Evolutionary conservation across 2,797 vertebrate species (phyloP).

Genomic region (Parambassis ranga): DNA sequence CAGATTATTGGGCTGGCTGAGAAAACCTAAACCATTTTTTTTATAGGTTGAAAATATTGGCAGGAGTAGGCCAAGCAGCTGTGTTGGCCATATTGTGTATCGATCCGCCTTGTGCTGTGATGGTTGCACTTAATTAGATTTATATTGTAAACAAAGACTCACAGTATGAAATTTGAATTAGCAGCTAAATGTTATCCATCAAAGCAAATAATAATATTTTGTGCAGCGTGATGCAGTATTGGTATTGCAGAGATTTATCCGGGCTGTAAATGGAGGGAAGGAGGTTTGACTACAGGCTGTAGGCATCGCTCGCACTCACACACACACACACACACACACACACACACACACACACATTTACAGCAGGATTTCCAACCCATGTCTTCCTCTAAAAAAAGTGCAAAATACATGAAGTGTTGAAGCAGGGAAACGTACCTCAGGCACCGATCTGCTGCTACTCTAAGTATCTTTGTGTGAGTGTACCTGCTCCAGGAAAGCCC

Average conservation of each 20-base stretch:
- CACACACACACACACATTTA: slow-evolving; percentile 13
- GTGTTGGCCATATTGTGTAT: slow-evolving; percentile 87
- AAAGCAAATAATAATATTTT: slow-evolving; percentile 75
- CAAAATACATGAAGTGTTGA: slow-evolving; percentile 13
- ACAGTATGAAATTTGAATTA: slow-evolving; percentile 81
- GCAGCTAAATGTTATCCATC: slow-evolving; percentile 81
- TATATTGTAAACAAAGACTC: slow-evolving; percentile 88
- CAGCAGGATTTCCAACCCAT: slow-evolving; percentile 12
- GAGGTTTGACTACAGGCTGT: slow-evolving; percentile 50
- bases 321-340: slow-evolving; percentile 8
- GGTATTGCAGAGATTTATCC: slow-evolving; percentile 74
- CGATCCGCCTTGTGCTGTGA: slow-evolving; percentile 79
- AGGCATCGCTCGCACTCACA: slow-evolving; percentile 14
- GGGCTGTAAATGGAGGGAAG: slow-evolving; percentile 52
- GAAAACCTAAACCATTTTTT: slow-evolving; percentile 72
- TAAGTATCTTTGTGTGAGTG: too few species aligned
- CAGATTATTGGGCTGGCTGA: slow-evolving; percentile 76
- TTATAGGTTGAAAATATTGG: slow-evolving; percentile 83
- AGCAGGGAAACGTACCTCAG: slow-evolving; percentile 11
- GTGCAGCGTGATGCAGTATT: slow-evolving; percentile 70
- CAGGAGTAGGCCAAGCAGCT: slow-evolving; percentile 83
- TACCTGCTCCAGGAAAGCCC: slow-evolving; percentile 48
- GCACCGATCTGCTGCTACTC: neutral
- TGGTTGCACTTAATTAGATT: slow-evolving; percentile 87
- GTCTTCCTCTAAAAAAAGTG: neutral